Evolutionary conservation across 2,797 vertebrate species (phyloP), one percentile per base, ranked within the genome.

Genomic region (Falco concolor): DNA sequence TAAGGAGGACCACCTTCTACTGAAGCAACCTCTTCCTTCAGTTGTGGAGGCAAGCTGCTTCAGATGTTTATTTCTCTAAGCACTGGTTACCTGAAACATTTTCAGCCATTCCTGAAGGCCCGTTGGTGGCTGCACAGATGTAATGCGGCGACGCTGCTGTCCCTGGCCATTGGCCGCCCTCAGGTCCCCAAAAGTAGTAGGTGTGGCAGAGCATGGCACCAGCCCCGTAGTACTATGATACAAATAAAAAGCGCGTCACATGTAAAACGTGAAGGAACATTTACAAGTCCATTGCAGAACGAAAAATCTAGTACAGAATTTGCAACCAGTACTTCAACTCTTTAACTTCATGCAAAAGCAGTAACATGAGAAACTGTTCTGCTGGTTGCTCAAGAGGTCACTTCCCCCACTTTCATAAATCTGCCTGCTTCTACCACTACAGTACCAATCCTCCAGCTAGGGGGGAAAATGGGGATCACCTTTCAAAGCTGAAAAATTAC

Each of bases 21-120:
- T 36, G 64, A 79, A 95, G 78, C 38, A 53, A 70, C 36, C 44
- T 69, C 63, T 64, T 44, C 52, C 70, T 84, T 60, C n/a, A 90
- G 38, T 47, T 76, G 28, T 1, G 11, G 70, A 70, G 53, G 49
- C 7, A 19, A 93, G 59, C 5, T 59, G 89, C 69, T 70, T 32
- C 77, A 77, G 63, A 6, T 23, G 27, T 13, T 54, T 30, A 10
- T 61, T 64, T 69, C 45, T 80, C 25, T 49, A 78, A 56, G 76
- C n/a, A 53, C 30, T 4, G 24, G 63, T 98, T 97, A 99, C 99
- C 99, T 99, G 99, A 98, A 99, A 99, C 98, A 99, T 99, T 92
- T 99, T 99, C 97, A 99, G 99, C 99, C 99, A 99, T 97, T 99
- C 99, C 94, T 99, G 99, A 91, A 99, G 99, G 97, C 99, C 99